Base-by-base conservation (phyloP, 2,888 invertebrate genomes). In the Dicranocentrus wangi region DNA sequence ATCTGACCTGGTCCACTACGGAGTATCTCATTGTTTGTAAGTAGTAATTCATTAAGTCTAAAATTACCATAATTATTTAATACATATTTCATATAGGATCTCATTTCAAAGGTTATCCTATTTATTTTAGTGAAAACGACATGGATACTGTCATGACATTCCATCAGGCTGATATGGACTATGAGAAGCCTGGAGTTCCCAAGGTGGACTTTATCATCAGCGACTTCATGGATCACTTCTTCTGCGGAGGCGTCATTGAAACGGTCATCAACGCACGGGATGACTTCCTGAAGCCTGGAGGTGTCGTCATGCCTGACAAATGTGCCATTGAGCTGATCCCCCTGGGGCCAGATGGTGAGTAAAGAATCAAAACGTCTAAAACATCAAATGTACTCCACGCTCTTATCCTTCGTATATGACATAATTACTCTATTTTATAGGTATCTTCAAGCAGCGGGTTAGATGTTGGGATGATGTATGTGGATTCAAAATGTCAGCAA, bases 151-250 rank as follows among this genome's bases (percentile, higher is more conserved):
- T 91, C 85, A 93, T 98, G 51, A 92, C 92, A 82, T 91, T 96
- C 71, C 90, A 96, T 0, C 95, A 95, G 89, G 97, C 97, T 0
- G 91, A 94, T 87, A 89, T 98, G 23, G 98, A 98, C 89, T 94
- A 96, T 86, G 93, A 94, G 2, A 90, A 91, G 72, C 89, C 96
- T 63, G 47, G 39, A 0, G 32, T 53, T 17, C 60, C 47, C 25
- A 17, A 55, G 3, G 94, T 94, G 0, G 98, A 99, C 88, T 92
- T 97, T 3, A 95, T 99, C 85, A 93, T 99, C 1, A 98, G 98
- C 0, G 98, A 99, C 89, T 99, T 98, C 97, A 99, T 99, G 98
- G 98, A 98, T 0, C 98, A 99, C 89, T 98, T 98, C 88, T 89
- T 98, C 1, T 98, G 96, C 89, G 98, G 99, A 90, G 97, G 96